phyloP scores from a whole-genome alignment of 2,113 vertebrate species.

The Micronycteris hirsuta region DNA sequence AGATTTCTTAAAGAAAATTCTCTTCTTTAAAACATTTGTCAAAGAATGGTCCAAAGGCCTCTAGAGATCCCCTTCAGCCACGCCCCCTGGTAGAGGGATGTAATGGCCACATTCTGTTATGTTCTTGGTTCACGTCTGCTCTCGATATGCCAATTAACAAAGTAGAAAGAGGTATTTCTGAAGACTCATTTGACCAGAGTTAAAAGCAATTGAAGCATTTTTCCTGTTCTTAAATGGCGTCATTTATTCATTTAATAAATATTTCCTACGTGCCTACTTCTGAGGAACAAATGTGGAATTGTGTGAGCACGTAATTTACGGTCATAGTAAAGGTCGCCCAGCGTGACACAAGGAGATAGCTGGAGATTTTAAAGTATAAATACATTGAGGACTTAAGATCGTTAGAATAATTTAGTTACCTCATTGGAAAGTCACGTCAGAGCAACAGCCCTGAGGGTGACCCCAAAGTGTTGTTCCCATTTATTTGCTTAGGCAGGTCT shows the following conservation, averaged over 20 bases:
- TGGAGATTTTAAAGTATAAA: neutral
- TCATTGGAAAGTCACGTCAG: neutral
- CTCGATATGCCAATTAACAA: neutral
- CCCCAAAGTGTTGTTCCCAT: neutral
- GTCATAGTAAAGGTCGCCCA: neutral
- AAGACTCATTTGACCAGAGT: neutral
- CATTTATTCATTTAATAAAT: neutral
- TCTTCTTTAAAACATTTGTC: neutral
- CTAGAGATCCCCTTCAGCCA: neutral
- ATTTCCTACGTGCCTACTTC: neutral
- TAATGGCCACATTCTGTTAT: neutral
- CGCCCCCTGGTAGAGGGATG: neutral
- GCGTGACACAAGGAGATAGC: neutral
- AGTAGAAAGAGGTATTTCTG: neutral
- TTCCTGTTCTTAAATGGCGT: neutral
- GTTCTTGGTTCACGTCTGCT: neutral
- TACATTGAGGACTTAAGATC: neutral
- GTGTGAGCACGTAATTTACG: neutral
- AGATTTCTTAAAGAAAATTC: neutral
- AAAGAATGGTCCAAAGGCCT: neutral
- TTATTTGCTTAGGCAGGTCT: neutral
- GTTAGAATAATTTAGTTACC: neutral
- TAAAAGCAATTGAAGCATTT: constrained; percentile 5
- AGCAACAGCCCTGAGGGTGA: neutral
- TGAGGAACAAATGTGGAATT: neutral